These are phyloP conservation scores for Erynnis tages DNA, from an alignment of 2,888 invertebrate species.

Conservation along the genomic window DNA sequence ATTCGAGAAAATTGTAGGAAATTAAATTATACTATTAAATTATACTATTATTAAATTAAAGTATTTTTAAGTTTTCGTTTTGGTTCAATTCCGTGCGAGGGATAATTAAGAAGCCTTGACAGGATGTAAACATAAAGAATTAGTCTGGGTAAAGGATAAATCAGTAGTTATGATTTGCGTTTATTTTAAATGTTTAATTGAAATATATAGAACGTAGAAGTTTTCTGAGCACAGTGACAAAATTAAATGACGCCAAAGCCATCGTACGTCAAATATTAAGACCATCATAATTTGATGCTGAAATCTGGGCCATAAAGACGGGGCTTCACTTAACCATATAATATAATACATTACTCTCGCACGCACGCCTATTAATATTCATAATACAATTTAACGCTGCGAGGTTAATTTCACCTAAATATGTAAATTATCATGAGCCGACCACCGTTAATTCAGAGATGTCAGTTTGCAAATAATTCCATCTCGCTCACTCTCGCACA, in stretches of 20 bases:
- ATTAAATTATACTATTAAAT: background rate
- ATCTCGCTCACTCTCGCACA: slow-evolving; percentile 44
- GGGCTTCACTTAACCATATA: slow-evolving; percentile 54
- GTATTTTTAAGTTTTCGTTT: too few species aligned
- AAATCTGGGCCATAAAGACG: slow-evolving; percentile 70
- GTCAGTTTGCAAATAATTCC: slow-evolving; percentile 74
- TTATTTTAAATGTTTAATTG: too few species aligned
- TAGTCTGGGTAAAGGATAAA: too few species aligned
- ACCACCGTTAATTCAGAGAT: slow-evolving; percentile 79
- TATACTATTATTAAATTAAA: too few species aligned
- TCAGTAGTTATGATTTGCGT: too few species aligned
- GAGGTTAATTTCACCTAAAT: slow-evolving; percentile 82
- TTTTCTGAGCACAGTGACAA: too few species aligned
- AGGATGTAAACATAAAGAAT: too few species aligned
- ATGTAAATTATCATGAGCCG: slow-evolving; percentile 83
- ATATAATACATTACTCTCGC: slow-evolving; percentile 59
- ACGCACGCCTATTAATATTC: slow-evolving; percentile 77
- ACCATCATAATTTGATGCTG: slow-evolving; percentile 31
- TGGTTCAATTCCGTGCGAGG: too few species aligned
- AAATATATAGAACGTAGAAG: too few species aligned
- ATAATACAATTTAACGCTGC: slow-evolving; percentile 80
- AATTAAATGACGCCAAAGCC: background rate
- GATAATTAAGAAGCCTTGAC: too few species aligned
- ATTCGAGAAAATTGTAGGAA: background rate
- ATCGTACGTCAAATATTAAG: slow-evolving; percentile 25